Percentiles rank a stretch among this genome's conserved stretches.
Conservation (phyloP, 2,888 invertebrate genomes). For the Taenaris catops region DNA sequence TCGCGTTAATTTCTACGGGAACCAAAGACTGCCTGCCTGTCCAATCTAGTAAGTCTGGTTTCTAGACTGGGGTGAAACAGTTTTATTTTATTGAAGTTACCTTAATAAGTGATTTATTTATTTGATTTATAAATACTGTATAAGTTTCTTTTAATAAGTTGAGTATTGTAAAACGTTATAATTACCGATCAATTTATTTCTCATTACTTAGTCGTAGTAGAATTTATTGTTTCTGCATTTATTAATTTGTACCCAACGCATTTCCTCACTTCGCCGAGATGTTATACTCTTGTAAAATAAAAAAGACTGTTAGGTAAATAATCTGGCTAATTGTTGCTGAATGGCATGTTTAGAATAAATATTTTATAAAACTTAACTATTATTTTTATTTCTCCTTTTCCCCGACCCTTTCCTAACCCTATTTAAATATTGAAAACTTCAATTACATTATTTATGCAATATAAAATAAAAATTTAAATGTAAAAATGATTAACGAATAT, state of each 20-base stretch:
- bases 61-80: conserved; percentile 44
- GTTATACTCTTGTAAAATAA: conserved; percentile 74
- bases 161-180: conserved; percentile 33
- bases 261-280: conserved; percentile 55
- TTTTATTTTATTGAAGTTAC: conserved; percentile 75
- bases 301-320: conserved; percentile 77
- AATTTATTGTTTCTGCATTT: conserved; percentile 48
- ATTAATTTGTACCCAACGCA: conserved; percentile 56
- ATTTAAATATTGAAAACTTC: too few relatives aligned
- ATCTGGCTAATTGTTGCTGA: conserved; percentile 65
- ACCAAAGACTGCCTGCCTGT: conserved; percentile 72
- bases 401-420: too few relatives aligned
- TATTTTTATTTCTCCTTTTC: conserved; percentile 23
- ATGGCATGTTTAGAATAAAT: conserved; percentile 58
- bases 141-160: conserved; percentile 35
- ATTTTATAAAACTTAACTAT: conserved; percentile 39
- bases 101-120: conserved; percentile 73
- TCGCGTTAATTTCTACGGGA: conserved; percentile 54
- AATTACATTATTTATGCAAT: too few relatives aligned
- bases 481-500: too few relatives aligned
- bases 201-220: conserved; percentile 30
- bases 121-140: conserved; percentile 57
- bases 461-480: too few relatives aligned
- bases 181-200: conserved; percentile 18
- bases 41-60: conserved; percentile 44